A percentile compares a stretch with the other conserved stretches of the same genome.
These are phyloP conservation scores for Pomatorhinus ruficollis DNA, from an alignment of 2,113 vertebrate species.

Conservation along the genomic window DNA sequence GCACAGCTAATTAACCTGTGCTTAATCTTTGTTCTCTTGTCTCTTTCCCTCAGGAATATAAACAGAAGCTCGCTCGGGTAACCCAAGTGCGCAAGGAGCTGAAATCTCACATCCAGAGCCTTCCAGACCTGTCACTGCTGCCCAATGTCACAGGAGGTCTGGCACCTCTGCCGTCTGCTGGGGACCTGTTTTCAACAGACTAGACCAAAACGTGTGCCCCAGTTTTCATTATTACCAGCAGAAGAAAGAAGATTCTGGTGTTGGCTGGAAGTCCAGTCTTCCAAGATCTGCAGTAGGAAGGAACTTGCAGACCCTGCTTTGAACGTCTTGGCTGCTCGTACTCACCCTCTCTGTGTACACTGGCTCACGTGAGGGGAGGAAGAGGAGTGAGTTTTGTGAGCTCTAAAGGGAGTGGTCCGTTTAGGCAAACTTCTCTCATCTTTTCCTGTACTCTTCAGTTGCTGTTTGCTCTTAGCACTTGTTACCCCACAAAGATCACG, in stretches of 20 bases:
- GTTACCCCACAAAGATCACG: neutral
- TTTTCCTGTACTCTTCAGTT: slow-evolving; percentile 42
- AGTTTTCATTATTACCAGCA: slow-evolving; percentile 64
- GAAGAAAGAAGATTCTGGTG: slow-evolving; percentile 50
- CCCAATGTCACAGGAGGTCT: slow-evolving; percentile 95
- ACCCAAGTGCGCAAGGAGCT: slow-evolving; percentile 98
- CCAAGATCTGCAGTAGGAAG: slow-evolving; percentile 20
- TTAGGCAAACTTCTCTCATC: neutral
- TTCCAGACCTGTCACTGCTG: slow-evolving; percentile 94
- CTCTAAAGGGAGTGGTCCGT: neutral
- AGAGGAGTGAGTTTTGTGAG: slow-evolving; percentile 1
- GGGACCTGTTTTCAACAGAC: slow-evolving; percentile 98
- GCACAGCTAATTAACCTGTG: neutral
- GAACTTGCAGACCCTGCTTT: slow-evolving; percentile 31
- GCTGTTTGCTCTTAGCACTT: slow-evolving; percentile 57
- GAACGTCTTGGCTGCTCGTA: neutral
- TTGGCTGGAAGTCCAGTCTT: slow-evolving; percentile 57
- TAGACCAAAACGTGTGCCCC: slow-evolving; percentile 68
- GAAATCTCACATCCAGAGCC: slow-evolving; percentile 98
- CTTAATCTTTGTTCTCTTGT: neutral
- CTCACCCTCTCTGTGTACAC: neutral
- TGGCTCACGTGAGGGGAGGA: neutral
- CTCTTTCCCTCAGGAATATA: slow-evolving; percentile 86
- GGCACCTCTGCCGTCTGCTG: slow-evolving; percentile 94
- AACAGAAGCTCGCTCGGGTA: slow-evolving; percentile 95